Conservation (phyloP, 2,888 invertebrate species). For the Polydrusus cervinus region DNA sequence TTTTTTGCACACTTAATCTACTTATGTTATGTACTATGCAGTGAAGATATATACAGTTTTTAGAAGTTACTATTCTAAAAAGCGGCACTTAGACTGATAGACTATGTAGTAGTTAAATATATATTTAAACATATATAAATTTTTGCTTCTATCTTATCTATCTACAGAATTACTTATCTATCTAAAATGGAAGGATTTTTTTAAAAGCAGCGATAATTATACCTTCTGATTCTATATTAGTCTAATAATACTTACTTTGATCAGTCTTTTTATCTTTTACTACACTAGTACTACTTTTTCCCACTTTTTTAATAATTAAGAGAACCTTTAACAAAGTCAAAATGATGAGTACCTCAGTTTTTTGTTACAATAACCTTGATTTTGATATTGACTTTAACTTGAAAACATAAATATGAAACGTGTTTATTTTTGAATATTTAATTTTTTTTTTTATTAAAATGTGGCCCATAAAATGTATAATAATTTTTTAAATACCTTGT, state of each 20-base stretch:
- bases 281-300: constrained; percentile 19
- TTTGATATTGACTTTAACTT: too few relatives aligned
- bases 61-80: constrained; percentile 17
- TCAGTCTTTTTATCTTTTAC: constrained; percentile 49
- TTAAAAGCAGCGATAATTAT: constrained; percentile 35
- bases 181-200: constrained; percentile 41
- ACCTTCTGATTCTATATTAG: constrained; percentile 24
- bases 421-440: too few relatives aligned
- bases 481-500: not conserved
- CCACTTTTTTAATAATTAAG: constrained; percentile 30
- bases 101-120: constrained; percentile 27
- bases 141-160: constrained; percentile 16
- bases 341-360: too few relatives aligned
- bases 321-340: not conserved
- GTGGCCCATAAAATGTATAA: too few relatives aligned
- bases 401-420: too few relatives aligned
- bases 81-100: constrained; percentile 24
- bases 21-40: not conserved
- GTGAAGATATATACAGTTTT: constrained; percentile 20
- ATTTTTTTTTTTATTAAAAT: too few relatives aligned
- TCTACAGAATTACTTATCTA: constrained; percentile 37
- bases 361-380: too few relatives aligned
- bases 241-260: constrained; percentile 51
- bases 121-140: constrained; percentile 7
- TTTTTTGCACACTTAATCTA: not conserved